Evolutionary conservation across 2,113 vertebrate genomes (phyloP).

Genomic region (Arenaria interpres): DNA sequence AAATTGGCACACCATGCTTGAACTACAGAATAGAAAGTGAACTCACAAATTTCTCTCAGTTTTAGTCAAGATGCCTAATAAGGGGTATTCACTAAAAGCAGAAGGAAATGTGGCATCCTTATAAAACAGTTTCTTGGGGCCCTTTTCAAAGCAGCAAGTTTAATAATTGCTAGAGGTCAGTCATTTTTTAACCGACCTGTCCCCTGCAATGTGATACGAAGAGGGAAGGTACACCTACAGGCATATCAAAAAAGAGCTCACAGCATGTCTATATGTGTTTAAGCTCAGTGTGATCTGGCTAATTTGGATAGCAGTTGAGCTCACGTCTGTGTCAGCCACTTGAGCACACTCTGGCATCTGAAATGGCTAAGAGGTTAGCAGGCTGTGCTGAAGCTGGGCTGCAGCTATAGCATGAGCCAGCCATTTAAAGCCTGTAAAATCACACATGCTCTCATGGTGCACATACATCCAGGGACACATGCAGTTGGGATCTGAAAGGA

Average conservation of each 20-base stretch:
- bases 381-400: neutral
- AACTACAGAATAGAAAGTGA: neutral
- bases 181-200: neutral
- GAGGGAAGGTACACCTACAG: neutral
- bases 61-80: neutral
- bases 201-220: neutral
- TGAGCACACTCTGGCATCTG: neutral
- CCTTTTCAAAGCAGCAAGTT: neutral
- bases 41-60: neutral
- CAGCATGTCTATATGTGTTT: neutral
- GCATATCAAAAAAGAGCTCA: neutral
- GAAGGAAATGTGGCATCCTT: neutral
- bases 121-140: neutral
- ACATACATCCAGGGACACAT: accelerated
- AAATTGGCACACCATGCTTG: neutral
- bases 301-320: neutral
- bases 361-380: neutral
- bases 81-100: neutral
- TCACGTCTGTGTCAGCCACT: neutral
- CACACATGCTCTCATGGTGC: neutral
- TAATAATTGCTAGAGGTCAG: neutral
- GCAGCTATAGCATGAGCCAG: neutral
- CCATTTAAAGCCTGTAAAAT: neutral
- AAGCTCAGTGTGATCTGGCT: neutral
- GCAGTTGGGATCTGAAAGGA: neutral